Evolutionary conservation across 2,888 invertebrate genomes (phyloP), one percentile per base, ranked within the genome.

Genomic region (Hypolimnas misippus): DNA sequence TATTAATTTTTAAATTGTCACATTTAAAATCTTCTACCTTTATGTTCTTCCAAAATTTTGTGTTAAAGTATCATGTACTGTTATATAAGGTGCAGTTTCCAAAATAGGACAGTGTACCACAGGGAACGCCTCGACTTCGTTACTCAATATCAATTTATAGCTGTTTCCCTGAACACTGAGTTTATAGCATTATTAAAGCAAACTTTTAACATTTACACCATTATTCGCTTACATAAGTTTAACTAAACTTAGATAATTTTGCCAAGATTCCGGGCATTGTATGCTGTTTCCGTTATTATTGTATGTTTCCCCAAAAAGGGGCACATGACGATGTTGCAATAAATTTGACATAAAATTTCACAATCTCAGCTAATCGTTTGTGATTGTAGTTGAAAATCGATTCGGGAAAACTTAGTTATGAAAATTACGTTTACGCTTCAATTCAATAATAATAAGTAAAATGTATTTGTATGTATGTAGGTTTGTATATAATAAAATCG

Each of bases 61-160:
- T 6, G 3, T 12, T 14, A 14, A 7, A 17, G 46, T 33, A 31
- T 19, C 7, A n/a, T n/a, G 3, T 12, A 17, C 10, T 4, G 3
- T 33, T 46, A 53, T 33, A 49, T 31, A 58, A 62, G 42, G 50
- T 12, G 50, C 21, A 21, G 56, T 40, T 40, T 16, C 31, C 49
- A 40, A 50, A 60, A 63, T 54, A 56, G 21, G 19, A 40, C 55
- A 56, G 17, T 46, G 54, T 44, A 31, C 59, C 35, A 16, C 31
- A n/a, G 55, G 44, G 59, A 60, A 10, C 16, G 35, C 17, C 35
- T n/a, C 63, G 51, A 44, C 55, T 56, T 60, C 42, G 51, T 51
- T 62, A 29, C 63, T 63, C 63, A 52, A 60, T 60, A 63, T 60
- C 44, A 63, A 63, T 60, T 59, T 63, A 56, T 52, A 44, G 54